Conservation (phyloP, 2,797 vertebrate species). For the Pseudocheirus occidentalis region DNA sequence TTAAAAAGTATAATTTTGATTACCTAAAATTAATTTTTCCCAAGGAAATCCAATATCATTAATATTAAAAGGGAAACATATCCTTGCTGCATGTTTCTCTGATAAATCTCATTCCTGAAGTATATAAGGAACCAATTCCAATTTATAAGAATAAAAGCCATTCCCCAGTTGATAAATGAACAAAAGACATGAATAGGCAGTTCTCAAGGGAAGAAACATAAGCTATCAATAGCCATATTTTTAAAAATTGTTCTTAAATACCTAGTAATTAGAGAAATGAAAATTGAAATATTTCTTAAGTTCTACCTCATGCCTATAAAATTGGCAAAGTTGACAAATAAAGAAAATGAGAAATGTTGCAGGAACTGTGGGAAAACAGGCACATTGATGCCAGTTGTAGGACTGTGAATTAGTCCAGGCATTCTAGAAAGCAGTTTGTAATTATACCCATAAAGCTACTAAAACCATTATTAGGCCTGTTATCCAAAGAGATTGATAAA, state of each 20-base stretch:
- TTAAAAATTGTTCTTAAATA: not conserved
- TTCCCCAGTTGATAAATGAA: not conserved
- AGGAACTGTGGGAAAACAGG: not conserved
- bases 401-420: not conserved
- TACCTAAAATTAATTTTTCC: not conserved
- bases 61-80: not conserved
- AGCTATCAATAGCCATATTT: not conserved
- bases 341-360: not conserved
- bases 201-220: not conserved
- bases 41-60: not conserved
- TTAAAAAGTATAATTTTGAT: not conserved
- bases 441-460: not conserved
- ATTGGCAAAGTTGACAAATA: not conserved
- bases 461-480: not conserved
- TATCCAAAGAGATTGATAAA: not conserved
- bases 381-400: not conserved
- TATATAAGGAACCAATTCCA: not conserved
- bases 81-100: not conserved
- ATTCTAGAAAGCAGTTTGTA: not conserved
- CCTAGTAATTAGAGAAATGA: not conserved
- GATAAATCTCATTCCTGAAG: not conserved
- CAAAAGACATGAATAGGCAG: not conserved
- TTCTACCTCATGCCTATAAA: not conserved
- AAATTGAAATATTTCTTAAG: not conserved
- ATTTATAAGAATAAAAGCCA: not conserved